These are phyloP conservation scores for Polypedilum pembai DNA, from an alignment of 1,140 invertebrate genomes.

Conservation along the genomic window DNA sequence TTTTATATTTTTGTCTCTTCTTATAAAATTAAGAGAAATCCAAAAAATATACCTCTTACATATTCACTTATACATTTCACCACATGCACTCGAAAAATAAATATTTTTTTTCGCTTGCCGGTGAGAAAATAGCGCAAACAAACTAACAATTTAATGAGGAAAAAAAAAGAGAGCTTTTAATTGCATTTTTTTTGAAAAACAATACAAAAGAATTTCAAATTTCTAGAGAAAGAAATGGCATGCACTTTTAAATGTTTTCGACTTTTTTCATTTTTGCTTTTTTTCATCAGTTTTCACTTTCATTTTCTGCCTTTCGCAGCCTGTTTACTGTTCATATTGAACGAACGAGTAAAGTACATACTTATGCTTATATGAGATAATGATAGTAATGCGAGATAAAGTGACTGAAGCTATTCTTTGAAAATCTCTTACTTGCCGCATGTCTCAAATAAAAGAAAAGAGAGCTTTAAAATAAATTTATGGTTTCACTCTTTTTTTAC, in stretches of 20 bases:
- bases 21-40: too few relatives aligned
- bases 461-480: background rate
- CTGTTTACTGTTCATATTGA: background rate
- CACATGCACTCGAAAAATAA: too few relatives aligned
- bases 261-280: background rate
- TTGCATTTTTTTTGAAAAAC: background rate
- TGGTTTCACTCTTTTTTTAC: background rate
- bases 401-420: background rate
- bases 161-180: background rate
- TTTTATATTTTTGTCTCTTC: too few relatives aligned
- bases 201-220: background rate
- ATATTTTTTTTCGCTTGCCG: background rate
- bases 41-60: too few relatives aligned
- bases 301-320: background rate
- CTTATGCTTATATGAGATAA: background rate
- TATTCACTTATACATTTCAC: too few relatives aligned
- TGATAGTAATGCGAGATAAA: background rate
- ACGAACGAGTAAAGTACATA: background rate
- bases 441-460: background rate
- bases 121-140: background rate
- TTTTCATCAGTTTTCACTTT: conserved; percentile 6
- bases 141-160: background rate
- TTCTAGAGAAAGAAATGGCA: background rate
- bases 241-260: too few relatives aligned
- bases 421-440: background rate